Percentiles rank a stretch among this genome's conserved stretches.
Evolutionary conservation across 2,113 vertebrate genomes (phyloP).

Genomic region (Pelodiscus sinensis): DNA sequence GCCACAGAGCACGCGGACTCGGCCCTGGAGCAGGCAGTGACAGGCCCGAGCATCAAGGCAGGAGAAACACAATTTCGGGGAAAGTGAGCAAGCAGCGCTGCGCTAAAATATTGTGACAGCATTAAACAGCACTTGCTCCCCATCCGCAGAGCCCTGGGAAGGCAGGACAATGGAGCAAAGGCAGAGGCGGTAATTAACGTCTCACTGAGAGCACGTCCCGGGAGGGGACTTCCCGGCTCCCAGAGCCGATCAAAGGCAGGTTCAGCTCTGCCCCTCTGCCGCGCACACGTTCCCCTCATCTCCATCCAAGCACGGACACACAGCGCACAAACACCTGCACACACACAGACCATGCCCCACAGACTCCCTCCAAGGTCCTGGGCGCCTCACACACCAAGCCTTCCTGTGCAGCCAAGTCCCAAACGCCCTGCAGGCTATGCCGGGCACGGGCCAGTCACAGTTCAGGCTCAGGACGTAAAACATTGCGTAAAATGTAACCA

Average conservation of each 20-base stretch:
- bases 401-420: neutral
- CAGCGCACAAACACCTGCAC: neutral
- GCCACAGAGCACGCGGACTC: neutral
- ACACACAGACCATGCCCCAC: neutral
- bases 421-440: neutral
- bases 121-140: neutral
- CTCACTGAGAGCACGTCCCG: neutral
- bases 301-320: neutral
- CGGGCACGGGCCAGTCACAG: fast-evolving
- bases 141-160: neutral
- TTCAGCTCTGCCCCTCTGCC: neutral
- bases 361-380: no score
- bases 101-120: conserved; percentile 15
- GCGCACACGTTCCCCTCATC: neutral
- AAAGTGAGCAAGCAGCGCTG: neutral
- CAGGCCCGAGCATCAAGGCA: neutral
- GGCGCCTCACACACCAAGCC: neutral
- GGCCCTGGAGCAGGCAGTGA: neutral
- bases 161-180: neutral
- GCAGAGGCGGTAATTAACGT: neutral
- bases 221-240: neutral
- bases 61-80: neutral
- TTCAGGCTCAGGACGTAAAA: no score
- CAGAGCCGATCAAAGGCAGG: neutral
- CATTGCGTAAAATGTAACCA: no score